phyloP scores from a whole-genome alignment of 37 sponge, comb jelly and placozoan genomes.

The Eunapius fragilis region DNA sequence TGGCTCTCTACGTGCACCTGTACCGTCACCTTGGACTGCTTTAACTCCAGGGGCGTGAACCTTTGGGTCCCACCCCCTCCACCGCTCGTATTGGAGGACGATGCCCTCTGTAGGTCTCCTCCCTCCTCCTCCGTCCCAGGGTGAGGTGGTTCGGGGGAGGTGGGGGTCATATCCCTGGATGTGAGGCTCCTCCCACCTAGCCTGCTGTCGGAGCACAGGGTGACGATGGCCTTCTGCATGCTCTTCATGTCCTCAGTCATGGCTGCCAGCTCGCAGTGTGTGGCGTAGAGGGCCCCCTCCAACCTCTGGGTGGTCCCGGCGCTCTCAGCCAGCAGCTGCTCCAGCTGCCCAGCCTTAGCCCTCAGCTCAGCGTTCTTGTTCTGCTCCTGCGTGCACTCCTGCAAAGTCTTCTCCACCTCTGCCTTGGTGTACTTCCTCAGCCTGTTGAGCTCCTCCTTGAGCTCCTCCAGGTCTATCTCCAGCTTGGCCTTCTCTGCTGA shows the following conservation, averaged over 20 bases:
- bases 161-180: not conserved
- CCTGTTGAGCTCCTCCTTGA: constrained; percentile 47
- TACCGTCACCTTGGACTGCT: constrained; percentile 18
- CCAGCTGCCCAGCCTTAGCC: constrained; percentile 6
- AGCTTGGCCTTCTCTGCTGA: constrained; percentile 37
- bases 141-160: not conserved
- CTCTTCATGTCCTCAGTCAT: constrained; percentile 46
- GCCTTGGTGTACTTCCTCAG: constrained; percentile 17
- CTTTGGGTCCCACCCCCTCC: not conserved
- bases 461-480: constrained; percentile 67
- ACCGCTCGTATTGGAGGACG: not conserved
- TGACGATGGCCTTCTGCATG: constrained; percentile 33
- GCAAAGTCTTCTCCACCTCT: constrained; percentile 52
- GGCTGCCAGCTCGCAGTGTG: constrained; percentile 30
- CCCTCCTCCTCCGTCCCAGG: not conserved
- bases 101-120: not conserved
- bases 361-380: constrained; percentile 34
- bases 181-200: not conserved
- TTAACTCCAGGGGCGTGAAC: constrained; percentile 19
- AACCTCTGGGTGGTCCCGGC: constrained; percentile 22
- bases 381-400: constrained; percentile 40
- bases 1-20: constrained; percentile 56
- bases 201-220: constrained; percentile 19
- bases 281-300: constrained; percentile 27
- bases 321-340: constrained; percentile 11